These are phyloP conservation scores for Geotrypetes seraphini DNA, from an alignment of 2,797 vertebrate genomes.

Conservation along the genomic window DNA sequence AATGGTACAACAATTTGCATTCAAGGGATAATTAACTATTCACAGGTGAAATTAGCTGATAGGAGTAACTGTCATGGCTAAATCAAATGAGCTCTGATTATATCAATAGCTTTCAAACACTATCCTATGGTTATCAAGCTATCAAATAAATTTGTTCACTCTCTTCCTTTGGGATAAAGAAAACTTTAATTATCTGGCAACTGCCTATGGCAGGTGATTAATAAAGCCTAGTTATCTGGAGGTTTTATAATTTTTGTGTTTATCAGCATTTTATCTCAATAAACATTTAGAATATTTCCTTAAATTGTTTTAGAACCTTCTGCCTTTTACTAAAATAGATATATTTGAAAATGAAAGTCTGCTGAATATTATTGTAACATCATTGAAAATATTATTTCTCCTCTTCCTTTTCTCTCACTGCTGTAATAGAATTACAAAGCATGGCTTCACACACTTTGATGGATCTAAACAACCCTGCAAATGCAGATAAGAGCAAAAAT, in stretches of 20 bases:
- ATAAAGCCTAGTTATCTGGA: conserved; percentile 95
- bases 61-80: conserved; percentile 64
- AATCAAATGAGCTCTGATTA: conserved; percentile 86
- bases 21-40: conserved; percentile 87
- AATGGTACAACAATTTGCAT: conserved; percentile 87
- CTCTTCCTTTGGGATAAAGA: conserved; percentile 63
- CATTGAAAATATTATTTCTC: conserved; percentile 51
- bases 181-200: conserved; percentile 93
- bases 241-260: conserved; percentile 64
- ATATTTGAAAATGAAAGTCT: conserved; percentile 59
- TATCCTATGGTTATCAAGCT: conserved; percentile 88
- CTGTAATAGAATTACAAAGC: conserved; percentile 61
- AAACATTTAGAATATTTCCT: conserved; percentile 83
- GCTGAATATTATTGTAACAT: conserved; percentile 40
- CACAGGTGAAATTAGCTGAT: conserved; percentile 97
- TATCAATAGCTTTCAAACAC: conserved; percentile 75
- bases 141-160: conserved; percentile 93
- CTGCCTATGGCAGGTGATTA: conserved; percentile 94
- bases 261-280: conserved; percentile 81
- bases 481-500: conserved; percentile 88
- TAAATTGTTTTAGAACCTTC: conserved; percentile 77
- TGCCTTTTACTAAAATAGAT: conserved; percentile 48
- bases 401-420: conserved; percentile 40
- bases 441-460: conserved; percentile 71
- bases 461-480: conserved; percentile 87